Percentiles rank a stretch among this genome's conserved stretches.
phyloP scores from a whole-genome alignment of 2,888 invertebrate species.

The Tenthredo livida region DNA sequence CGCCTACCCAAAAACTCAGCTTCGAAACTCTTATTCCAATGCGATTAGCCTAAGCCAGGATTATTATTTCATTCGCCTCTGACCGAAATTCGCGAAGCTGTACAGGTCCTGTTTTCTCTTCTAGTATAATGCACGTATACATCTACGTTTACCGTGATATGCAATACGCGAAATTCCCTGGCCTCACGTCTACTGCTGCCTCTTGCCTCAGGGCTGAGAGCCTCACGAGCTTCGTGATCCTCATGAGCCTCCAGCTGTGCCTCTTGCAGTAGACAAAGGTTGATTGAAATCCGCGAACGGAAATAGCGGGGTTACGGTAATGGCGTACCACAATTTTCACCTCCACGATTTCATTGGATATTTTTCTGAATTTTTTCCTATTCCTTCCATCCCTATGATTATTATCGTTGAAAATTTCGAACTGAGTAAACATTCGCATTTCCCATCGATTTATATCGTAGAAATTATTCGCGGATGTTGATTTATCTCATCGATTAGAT shows the following conservation, averaged over 20 bases:
- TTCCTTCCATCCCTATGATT: not conserved
- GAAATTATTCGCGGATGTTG: not conserved
- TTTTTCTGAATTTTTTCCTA: not conserved
- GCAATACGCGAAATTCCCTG: not conserved
- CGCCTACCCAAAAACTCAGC: not conserved
- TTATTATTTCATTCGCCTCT: not conserved
- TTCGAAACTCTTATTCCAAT: not conserved
- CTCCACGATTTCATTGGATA: constrained; percentile 1
- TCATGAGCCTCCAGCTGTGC: constrained; percentile 3
- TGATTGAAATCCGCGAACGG: constrained; percentile 44
- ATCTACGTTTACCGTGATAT: not conserved
- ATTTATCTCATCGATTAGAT: not conserved
- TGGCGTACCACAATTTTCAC: constrained; percentile 9
- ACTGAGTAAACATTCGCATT: not conserved
- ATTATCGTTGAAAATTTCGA: not conserved
- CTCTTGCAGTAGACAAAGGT: constrained; percentile 38
- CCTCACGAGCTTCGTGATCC: not conserved
- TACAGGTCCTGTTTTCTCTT: not conserved
- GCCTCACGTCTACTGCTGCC: not conserved
- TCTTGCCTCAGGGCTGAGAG: constrained; percentile 14
- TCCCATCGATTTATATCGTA: not conserved
- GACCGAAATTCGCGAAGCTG: not conserved
- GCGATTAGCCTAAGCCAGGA: constrained; percentile 7
- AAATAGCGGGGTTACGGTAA: constrained; percentile 9
- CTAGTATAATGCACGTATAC: not conserved